phyloP scores from a whole-genome alignment of 2,888 invertebrate species.

The Amphipoea oculea region DNA sequence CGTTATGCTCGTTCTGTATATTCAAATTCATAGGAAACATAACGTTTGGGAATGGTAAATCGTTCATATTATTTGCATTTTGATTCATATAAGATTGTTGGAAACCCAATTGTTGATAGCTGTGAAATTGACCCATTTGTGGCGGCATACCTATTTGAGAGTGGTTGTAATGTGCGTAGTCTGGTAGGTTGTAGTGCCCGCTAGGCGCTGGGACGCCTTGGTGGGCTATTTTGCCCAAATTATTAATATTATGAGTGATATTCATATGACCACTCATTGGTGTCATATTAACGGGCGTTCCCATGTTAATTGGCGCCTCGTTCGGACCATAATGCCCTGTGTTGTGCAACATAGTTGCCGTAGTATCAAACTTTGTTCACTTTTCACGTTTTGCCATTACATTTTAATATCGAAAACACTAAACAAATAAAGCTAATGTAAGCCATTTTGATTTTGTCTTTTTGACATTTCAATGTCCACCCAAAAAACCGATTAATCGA shows the following conservation, averaged over 20 bases:
- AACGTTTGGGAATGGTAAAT: slow-evolving; percentile 74
- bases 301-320: slow-evolving; percentile 80
- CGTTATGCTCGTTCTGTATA: slow-evolving; percentile 70
- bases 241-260: slow-evolving; percentile 79
- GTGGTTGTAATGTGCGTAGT: slow-evolving; percentile 75
- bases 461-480: slow-evolving; percentile 68
- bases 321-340: slow-evolving; percentile 82
- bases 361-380: slow-evolving; percentile 41
- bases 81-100: slow-evolving; percentile 71
- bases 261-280: slow-evolving; percentile 74
- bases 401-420: slow-evolving; percentile 69
- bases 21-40: slow-evolving; percentile 80
- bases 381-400: slow-evolving; percentile 65
- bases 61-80: slow-evolving; percentile 66
- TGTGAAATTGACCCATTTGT: slow-evolving; percentile 75
- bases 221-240: slow-evolving; percentile 78
- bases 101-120: slow-evolving; percentile 74
- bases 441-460: slow-evolving; percentile 87
- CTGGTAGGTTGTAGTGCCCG: slow-evolving; percentile 75
- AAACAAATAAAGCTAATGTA: slow-evolving; percentile 79
- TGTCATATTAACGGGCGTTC: slow-evolving; percentile 78
- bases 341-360: slow-evolving; percentile 82
- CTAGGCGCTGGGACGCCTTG: slow-evolving; percentile 70
- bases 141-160: slow-evolving; percentile 72
- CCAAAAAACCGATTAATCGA: slow-evolving; percentile 56